Conservation (phyloP, 2,113 vertebrate genomes). For the Prietella phreatophila region DNA sequence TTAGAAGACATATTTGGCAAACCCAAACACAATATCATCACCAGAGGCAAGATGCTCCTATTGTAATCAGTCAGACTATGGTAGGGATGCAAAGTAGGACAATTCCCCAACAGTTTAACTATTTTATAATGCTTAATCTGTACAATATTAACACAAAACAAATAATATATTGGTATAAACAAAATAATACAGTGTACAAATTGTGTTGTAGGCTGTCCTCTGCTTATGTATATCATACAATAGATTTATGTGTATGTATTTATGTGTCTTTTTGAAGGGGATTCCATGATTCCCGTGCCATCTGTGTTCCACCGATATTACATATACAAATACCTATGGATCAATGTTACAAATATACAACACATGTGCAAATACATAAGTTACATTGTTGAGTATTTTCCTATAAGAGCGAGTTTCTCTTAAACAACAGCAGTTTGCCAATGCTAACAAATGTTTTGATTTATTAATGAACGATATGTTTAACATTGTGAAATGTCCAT, state of each 20-base stretch:
- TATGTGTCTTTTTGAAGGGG: neutral
- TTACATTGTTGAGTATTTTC: neutral
- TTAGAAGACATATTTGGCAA: conserved; percentile 16
- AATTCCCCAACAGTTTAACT: neutral
- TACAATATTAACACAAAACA: neutral
- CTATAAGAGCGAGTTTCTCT: neutral
- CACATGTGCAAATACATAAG: neutral
- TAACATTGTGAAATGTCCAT: neutral
- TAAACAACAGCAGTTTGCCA: neutral
- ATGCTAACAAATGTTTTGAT: too few relatives aligned
- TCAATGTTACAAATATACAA: neutral
- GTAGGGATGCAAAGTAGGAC: neutral
- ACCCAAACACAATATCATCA: neutral
- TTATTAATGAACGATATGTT: neutral
- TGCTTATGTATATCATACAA: neutral
- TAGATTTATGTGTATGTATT: neutral
- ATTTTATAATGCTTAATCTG: neutral
- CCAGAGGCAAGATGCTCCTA: neutral
- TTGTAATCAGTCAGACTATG: neutral
- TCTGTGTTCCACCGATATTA: neutral
- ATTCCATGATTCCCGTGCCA: neutral
- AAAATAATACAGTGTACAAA: neutral
- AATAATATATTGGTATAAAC: neutral
- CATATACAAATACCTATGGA: neutral
- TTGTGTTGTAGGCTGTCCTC: neutral